These are phyloP conservation scores for Eulemur mongoz DNA, from an alignment of 2,797 vertebrate species.

Conservation along the genomic window DNA sequence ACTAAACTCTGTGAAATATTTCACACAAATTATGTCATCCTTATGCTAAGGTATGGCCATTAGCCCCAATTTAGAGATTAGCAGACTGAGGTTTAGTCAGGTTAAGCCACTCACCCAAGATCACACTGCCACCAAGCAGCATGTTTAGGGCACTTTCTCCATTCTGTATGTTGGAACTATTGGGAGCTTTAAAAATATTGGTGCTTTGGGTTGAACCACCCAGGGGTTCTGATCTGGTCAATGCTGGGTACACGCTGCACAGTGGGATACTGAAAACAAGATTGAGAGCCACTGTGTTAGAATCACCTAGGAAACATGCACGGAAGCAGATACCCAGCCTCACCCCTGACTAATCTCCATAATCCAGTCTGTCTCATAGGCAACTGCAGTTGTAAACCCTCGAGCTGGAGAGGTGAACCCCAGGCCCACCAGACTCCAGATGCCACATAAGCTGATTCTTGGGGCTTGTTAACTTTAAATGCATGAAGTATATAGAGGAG, in stretches of 20 bases:
- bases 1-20: not conserved
- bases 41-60: not conserved
- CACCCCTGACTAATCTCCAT: not conserved
- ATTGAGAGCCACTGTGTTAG: not conserved
- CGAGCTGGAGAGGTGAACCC: not conserved
- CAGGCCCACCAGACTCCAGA: not conserved
- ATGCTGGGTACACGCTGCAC: not conserved
- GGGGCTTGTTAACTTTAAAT: not conserved
- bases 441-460: not conserved
- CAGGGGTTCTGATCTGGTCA: not conserved
- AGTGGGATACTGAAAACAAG: not conserved
- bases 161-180: not conserved
- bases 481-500: not conserved
- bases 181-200: not conserved
- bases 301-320: not conserved
- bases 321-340: not conserved
- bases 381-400: not conserved
- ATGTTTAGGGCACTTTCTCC: not conserved
- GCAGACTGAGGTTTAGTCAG: not conserved
- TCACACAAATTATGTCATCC: not conserved
- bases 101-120: not conserved
- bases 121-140: not conserved
- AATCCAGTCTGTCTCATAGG: not conserved
- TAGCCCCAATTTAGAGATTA: not conserved
- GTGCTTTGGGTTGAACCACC: not conserved